phyloP scores from a whole-genome alignment of 1,140 invertebrate genomes.

The Drosophila cardini region DNA sequence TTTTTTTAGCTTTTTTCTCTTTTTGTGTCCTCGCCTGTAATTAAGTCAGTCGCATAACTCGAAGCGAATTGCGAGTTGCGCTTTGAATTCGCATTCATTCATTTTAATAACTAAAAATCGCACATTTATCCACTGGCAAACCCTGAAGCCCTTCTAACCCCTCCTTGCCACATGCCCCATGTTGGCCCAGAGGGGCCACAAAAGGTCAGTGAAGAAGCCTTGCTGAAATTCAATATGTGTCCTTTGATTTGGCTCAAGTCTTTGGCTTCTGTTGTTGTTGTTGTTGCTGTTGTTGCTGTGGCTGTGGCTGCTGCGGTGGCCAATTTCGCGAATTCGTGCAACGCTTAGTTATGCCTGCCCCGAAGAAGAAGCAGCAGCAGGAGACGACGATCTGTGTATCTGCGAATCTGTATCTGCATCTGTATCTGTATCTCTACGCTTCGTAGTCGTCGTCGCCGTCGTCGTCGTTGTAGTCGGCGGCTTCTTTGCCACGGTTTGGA shows the following conservation, averaged over 20 bases:
- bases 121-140: neutral
- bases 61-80: constrained; percentile 29
- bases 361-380: neutral
- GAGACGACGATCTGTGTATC: constrained; percentile 13
- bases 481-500: constrained; percentile 67
- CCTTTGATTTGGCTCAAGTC: constrained; percentile 45
- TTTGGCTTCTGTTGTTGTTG: constrained; percentile 45
- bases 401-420: constrained; percentile 42
- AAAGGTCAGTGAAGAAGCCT: constrained; percentile 61
- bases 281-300: neutral
- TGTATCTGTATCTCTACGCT: constrained; percentile 43
- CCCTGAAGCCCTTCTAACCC: constrained; percentile 11
- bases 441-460: constrained; percentile 45
- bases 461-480: constrained; percentile 61
- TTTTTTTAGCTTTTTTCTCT: neutral
- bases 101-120: constrained; percentile 61
- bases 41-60: constrained; percentile 69
- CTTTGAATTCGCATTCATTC: constrained; percentile 59
- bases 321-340: constrained; percentile 81
- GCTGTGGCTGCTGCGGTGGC: constrained; percentile 63
- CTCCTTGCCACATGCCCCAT: neutral
- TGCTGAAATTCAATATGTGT: constrained; percentile 79
- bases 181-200: constrained; percentile 5
- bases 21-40: constrained; percentile 48
- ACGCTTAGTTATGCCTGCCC: constrained; percentile 68